Conservation (phyloP, 2,797 vertebrate species). For the Acanthurus lineatus region DNA sequence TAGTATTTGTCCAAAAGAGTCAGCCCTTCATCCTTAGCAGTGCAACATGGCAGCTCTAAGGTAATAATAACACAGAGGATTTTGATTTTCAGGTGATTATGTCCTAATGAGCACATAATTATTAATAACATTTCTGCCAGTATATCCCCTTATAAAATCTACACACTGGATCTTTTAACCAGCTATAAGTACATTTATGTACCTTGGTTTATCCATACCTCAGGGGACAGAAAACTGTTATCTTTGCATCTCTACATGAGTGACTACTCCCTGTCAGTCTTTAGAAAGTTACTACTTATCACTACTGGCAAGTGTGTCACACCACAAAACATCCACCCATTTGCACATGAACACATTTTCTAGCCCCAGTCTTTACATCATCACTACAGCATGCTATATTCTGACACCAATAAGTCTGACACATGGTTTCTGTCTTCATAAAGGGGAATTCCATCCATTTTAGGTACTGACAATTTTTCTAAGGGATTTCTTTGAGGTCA, state of each 20-base stretch:
- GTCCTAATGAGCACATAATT: no score
- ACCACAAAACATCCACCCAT: constrained; percentile 5
- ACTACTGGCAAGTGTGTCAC: background rate
- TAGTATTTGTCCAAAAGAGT: no score
- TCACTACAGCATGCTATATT: no score
- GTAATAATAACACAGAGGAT: no score
- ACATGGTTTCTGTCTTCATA: background rate
- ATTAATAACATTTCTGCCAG: no score
- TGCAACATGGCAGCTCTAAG: no score
- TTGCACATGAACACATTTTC: background rate
- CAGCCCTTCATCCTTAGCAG: no score
- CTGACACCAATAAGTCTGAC: accelerated
- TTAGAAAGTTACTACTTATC: constrained; percentile 41
- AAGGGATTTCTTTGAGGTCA: background rate
- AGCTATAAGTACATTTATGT: background rate
- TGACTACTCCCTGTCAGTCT: constrained; percentile 44
- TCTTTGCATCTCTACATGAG: constrained; percentile 22
- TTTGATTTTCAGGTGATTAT: no score
- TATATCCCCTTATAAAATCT: no score
- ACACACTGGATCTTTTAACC: no score
- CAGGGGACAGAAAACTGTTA: background rate
- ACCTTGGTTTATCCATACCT: background rate
- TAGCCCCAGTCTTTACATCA: background rate
- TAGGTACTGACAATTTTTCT: background rate
- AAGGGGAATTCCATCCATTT: background rate